These are phyloP conservation scores for Atta cephalotes DNA, from an alignment of 1,140 invertebrate genomes.

Conservation along the genomic window DNA sequence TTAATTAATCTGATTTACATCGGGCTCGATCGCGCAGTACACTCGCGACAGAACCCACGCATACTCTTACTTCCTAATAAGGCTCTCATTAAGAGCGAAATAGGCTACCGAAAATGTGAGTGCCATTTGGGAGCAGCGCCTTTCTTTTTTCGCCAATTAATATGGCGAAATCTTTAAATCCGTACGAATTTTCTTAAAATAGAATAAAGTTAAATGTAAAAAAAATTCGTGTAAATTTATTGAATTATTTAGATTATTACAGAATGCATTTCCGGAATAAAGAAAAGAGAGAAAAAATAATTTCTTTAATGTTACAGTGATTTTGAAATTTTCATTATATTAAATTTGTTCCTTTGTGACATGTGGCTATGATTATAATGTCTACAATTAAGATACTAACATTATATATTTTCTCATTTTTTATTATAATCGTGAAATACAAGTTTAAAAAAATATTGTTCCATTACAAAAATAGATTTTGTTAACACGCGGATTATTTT, in stretches of 20 bases:
- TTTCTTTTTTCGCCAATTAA: slow-evolving; percentile 2
- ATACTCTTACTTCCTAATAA: slow-evolving; percentile 79
- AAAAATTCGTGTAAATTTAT: neutral
- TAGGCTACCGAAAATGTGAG: slow-evolving; percentile 66
- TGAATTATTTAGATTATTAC: neutral
- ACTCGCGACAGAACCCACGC: slow-evolving; percentile 66
- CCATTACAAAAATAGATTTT: neutral
- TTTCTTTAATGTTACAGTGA: neutral
- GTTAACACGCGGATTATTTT: neutral
- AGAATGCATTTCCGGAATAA: neutral
- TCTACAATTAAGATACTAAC: neutral
- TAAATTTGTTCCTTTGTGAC: neutral
- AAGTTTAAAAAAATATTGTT: neutral
- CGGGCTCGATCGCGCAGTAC: slow-evolving; percentile 64
- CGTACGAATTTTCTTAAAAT: neutral
- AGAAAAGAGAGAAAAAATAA: neutral
- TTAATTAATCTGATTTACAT: slow-evolving; percentile 80
- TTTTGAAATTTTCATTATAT: neutral
- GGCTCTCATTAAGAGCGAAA: slow-evolving; percentile 78
- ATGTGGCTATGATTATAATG: neutral
- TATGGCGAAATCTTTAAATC: neutral
- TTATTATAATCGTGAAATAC: neutral
- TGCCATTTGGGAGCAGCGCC: neutral
- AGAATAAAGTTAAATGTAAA: neutral
- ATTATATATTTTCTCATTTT: neutral